Conservation (phyloP, 1,140 invertebrate genomes). For the Linepithema humile region DNA sequence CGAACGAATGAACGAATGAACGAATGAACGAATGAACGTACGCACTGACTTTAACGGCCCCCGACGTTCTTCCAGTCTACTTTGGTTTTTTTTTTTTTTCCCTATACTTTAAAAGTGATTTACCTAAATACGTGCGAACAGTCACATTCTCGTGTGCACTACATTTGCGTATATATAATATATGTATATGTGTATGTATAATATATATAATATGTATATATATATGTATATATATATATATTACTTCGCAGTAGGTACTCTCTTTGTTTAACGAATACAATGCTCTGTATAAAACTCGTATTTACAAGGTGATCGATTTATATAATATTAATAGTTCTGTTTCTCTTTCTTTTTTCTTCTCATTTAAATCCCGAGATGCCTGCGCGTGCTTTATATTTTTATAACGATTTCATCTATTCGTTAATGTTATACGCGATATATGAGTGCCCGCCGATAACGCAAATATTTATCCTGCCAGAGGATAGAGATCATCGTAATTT, state of each 20-base stretch:
- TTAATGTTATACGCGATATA: slow-evolving; percentile 37
- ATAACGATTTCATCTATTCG: slow-evolving; percentile 69
- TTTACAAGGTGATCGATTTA: slow-evolving; percentile 81
- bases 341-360: slow-evolving; percentile 21
- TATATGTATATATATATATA: slow-evolving; percentile 71
- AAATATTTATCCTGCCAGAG: slow-evolving; percentile 78
- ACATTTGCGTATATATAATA: slow-evolving; percentile 73
- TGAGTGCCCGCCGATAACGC: slow-evolving; percentile 47
- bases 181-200: slow-evolving; percentile 55
- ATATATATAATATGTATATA: slow-evolving; percentile 68
- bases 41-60: slow-evolving; percentile 43
- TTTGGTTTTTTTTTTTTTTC: slow-evolving; percentile 63
- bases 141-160: slow-evolving; percentile 73
- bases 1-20: slow-evolving; percentile 37
- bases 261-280: slow-evolving; percentile 81
- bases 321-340: slow-evolving; percentile 71
- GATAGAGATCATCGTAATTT: slow-evolving; percentile 75
- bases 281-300: slow-evolving; percentile 85
- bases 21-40: slow-evolving; percentile 57
- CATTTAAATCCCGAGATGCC: slow-evolving; percentile 42
- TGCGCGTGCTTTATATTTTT: slow-evolving; percentile 66
- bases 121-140: slow-evolving; percentile 73
- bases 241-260: slow-evolving; percentile 76
- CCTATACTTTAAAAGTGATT: slow-evolving; percentile 78
- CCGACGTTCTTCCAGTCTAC: slow-evolving; percentile 68